Evolutionary conservation across 2,888 invertebrate species (phyloP), one percentile per base, ranked within the genome.

Genomic region (Stomorhina lunata): DNA sequence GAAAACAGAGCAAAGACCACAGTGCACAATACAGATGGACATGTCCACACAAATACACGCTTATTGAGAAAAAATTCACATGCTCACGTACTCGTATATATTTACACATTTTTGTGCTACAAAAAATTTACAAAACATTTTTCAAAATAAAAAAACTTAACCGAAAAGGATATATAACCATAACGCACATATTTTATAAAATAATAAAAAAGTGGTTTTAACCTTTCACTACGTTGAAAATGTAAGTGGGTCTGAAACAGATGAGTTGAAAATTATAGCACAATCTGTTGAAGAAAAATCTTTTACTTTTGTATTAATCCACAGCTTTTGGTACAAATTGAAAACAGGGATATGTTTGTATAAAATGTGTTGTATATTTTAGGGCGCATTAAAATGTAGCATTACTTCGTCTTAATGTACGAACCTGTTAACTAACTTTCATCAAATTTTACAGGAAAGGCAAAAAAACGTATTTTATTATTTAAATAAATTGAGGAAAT

Each of bases 171-270:
- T 29, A 32, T 43, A 34, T 65, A 66, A 76, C 65, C 50, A 71
- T 66, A 76, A 81, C 71, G 80, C 76, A 71, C 22, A 59, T 80
- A 66, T 76, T 71, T 65, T 65, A 65, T 76, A 65, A 65, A 57
- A 57, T 15, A 69, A 65, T 37, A 45, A 72, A 53, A 65, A 48
- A 69, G 43, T 6, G 9, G 27, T 5, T 20, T 20, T 40, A 73
- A 63, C 61, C 22, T 37, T 34, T 37, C 10, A 22, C 9, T 37
- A 1, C 17, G 20, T 37, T 6, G 37, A n/a, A 37, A 37, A 12
- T n/a, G 37, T 22, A 55, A 29, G 9, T 17, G n/a, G n/a, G 29
- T 20, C 20, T 4, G 1, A n/a, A n/a, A 69, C 53, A 68, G 53
- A 20, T 37, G 37, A 6, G 40, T 6, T 53, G 6, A 17, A 40